Evolutionary conservation across 2,797 vertebrate genomes (phyloP).

Genomic region (Tenualosa ilisha): DNA sequence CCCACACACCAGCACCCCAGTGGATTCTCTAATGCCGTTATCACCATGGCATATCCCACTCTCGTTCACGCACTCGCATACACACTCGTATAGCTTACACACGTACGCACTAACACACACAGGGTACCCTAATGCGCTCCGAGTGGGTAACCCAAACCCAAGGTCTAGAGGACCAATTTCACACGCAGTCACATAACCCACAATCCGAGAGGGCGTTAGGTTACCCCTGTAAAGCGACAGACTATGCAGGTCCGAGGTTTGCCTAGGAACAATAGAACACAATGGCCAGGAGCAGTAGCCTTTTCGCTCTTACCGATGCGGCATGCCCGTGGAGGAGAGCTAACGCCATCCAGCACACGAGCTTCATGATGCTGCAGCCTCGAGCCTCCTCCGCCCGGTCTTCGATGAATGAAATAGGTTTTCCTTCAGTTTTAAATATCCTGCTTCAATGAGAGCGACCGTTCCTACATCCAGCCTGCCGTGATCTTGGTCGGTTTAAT

Average conservation of each 20-base stretch:
- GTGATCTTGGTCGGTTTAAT: slow-evolving; percentile 60
- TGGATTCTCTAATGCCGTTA: background rate
- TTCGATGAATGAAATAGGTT: slow-evolving; percentile 38
- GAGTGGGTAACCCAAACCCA: background rate
- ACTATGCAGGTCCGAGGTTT: slow-evolving; percentile 22
- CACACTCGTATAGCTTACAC: background rate
- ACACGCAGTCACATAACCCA: slow-evolving; percentile 30
- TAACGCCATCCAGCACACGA: slow-evolving; percentile 72
- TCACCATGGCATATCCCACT: background rate
- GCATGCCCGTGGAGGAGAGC: slow-evolving; percentile 70
- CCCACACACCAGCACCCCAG: slow-evolving; percentile 7
- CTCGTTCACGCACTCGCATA: slow-evolving; percentile 10
- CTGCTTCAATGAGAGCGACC: slow-evolving; percentile 68
- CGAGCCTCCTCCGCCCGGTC: slow-evolving; percentile 51
- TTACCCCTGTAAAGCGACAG: background rate
- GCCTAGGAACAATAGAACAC: slow-evolving; percentile 55
- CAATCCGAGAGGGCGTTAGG: slow-evolving; percentile 14
- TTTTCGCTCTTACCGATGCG: slow-evolving; percentile 69
- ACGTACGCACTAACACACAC: slow-evolving; percentile 25
- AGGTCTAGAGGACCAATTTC: slow-evolving; percentile 13
- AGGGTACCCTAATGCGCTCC: background rate
- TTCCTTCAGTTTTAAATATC: slow-evolving; percentile 58
- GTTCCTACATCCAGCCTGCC: slow-evolving; percentile 61
- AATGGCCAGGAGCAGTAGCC: slow-evolving; percentile 51
- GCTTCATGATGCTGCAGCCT: slow-evolving; percentile 70